These are phyloP conservation scores for Phasianus colchicus DNA, from an alignment of 2,113 vertebrate species.

Conservation along the genomic window DNA sequence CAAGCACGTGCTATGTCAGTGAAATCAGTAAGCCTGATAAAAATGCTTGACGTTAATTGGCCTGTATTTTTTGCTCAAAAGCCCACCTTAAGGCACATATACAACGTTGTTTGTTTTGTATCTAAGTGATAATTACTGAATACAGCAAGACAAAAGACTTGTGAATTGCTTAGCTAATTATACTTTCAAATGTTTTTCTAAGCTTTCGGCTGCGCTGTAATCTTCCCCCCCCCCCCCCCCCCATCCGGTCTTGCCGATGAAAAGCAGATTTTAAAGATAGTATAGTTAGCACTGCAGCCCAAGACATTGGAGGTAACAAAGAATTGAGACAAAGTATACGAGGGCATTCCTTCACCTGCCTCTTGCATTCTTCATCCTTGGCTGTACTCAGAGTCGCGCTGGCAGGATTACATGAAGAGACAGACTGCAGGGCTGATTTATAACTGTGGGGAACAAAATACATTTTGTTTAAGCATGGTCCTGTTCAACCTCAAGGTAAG, in stretches of 20 bases:
- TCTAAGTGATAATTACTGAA: not conserved
- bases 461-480: not conserved
- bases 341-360: not conserved
- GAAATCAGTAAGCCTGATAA: not conserved
- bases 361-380: not conserved
- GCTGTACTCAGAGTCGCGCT: not conserved
- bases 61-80: not conserved
- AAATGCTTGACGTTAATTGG: not conserved
- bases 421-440: not conserved
- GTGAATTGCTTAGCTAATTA: not conserved
- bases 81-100: not conserved
- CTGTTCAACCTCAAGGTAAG: fast-evolving
- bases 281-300: not conserved
- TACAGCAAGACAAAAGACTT: not conserved
- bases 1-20: fast-evolving
- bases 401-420: fast-evolving
- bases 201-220: not conserved
- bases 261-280: not conserved
- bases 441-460: not conserved
- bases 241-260: not conserved
- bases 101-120: not conserved
- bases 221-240: not conserved
- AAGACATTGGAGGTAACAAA: not conserved
- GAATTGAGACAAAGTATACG: fast-evolving
- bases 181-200: not conserved